Evolutionary conservation across 1,140 invertebrate species (phyloP).

Genomic region (Lordiphosa collinella): DNA sequence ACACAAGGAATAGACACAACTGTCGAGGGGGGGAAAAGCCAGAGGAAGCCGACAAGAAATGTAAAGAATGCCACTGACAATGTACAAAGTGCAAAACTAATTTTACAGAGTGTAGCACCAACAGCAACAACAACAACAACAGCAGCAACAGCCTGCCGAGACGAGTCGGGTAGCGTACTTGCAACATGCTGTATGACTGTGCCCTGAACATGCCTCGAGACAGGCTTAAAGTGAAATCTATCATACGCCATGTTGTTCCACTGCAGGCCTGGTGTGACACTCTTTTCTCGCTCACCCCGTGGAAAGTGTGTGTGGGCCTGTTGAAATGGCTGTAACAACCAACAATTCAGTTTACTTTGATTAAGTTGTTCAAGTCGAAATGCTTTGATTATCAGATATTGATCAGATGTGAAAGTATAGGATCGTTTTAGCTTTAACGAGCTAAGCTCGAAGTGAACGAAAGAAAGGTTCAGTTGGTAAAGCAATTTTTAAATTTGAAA

Average conservation of each 20-base stretch:
- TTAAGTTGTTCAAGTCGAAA: constrained; percentile 26
- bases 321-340: not conserved
- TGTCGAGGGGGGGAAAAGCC: constrained; percentile 17
- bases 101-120: constrained; percentile 68
- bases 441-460: too few relatives aligned
- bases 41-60: constrained; percentile 56
- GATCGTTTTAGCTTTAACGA: too few relatives aligned
- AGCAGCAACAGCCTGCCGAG: constrained; percentile 8
- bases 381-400: too few relatives aligned
- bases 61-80: constrained; percentile 77
- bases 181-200: constrained; percentile 53
- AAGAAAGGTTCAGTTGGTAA: too few relatives aligned
- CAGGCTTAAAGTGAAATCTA: constrained; percentile 52
- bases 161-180: constrained; percentile 23
- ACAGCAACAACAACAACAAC: constrained; percentile 18
- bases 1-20: constrained; percentile 13
- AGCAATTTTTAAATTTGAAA: too few relatives aligned
- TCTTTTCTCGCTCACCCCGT: not conserved
- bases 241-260: constrained; percentile 56
- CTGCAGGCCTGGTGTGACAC: constrained; percentile 4
- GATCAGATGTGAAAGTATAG: too few relatives aligned
- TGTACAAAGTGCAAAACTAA: constrained; percentile 78
- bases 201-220: constrained; percentile 12
- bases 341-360: constrained; percentile 1
- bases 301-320: too few relatives aligned